Conservation (phyloP, 64 coral and sea anemone species). For the Montipora efflorescens region DNA sequence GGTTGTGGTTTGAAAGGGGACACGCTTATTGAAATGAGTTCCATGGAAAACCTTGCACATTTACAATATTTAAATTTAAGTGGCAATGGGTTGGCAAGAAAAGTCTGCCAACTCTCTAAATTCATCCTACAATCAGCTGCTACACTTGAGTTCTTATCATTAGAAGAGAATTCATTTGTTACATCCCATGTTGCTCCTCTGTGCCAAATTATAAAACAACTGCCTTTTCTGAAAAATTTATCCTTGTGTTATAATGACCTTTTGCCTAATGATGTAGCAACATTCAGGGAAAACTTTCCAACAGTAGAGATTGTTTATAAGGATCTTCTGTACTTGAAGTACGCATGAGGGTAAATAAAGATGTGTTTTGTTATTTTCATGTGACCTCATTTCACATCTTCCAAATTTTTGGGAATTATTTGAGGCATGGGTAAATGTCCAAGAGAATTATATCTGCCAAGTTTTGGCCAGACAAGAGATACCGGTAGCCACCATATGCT, state of each 20-base stretch:
- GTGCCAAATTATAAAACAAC: constrained; percentile 47
- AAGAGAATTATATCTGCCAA: too few species aligned
- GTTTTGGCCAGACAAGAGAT: too few species aligned
- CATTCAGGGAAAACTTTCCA: constrained; percentile 10
- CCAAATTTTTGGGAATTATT: too few species aligned
- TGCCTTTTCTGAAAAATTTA: constrained; percentile 37
- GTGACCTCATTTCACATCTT: too few species aligned
- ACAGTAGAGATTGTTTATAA: constrained; percentile 41
- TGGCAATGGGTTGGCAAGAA: constrained; percentile 30
- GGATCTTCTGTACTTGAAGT: constrained; percentile 30
- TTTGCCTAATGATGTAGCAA: constrained; percentile 41
- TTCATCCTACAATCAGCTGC: constrained; percentile 56
- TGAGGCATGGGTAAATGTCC: too few species aligned
- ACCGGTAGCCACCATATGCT: too few species aligned
- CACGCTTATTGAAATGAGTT: constrained; percentile 14
- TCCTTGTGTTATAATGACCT: constrained; percentile 66
- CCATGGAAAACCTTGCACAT: neutral
- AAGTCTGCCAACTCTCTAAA: constrained; percentile 3
- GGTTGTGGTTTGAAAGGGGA: constrained; percentile 50
- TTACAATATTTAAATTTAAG: constrained; percentile 48
- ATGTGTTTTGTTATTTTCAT: too few species aligned
- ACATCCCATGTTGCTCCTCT: constrained; percentile 30
- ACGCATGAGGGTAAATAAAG: too few species aligned
- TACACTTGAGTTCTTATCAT: constrained; percentile 42
- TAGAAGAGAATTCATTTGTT: constrained; percentile 65